Evolutionary conservation across 2,113 vertebrate genomes (phyloP).

Genomic region (Saguinus imperator): DNA sequence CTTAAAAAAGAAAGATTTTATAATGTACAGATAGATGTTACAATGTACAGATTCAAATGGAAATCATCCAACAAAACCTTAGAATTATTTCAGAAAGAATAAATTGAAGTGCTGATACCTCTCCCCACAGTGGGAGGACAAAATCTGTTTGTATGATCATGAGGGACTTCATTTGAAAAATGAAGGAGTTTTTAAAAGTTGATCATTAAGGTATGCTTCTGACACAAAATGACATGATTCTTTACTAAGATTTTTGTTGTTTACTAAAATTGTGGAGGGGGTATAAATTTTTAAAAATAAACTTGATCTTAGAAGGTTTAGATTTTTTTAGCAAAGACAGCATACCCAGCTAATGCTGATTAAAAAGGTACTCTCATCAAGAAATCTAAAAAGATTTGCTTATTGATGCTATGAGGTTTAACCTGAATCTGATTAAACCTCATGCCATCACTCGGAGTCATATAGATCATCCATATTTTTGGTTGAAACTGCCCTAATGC

Average conservation of each 20-base stretch:
- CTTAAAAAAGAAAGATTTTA: background rate
- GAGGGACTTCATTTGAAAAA: background rate
- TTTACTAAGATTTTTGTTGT: background rate
- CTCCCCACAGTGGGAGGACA: background rate
- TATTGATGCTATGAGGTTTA: background rate
- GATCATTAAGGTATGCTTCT: background rate
- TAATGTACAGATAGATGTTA: background rate
- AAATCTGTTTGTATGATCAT: conserved; percentile 3
- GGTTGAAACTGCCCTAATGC: background rate
- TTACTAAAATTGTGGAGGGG: background rate
- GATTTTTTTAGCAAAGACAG: background rate
- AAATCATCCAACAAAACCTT: conserved; percentile 23
- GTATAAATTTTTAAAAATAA: background rate
- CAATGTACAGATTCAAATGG: background rate
- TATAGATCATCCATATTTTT: background rate
- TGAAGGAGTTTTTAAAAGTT: background rate
- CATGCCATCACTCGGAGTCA: background rate
- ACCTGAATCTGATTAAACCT: background rate
- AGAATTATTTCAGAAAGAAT: conserved; percentile 7
- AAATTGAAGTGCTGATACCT: background rate
- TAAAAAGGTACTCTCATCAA: background rate
- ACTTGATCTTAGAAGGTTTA: background rate
- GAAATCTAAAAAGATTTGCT: background rate
- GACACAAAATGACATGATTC: background rate
- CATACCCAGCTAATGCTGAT: background rate